phyloP scores from a whole-genome alignment of 2,113 vertebrate species.

The Leucopsar rothschildi region DNA sequence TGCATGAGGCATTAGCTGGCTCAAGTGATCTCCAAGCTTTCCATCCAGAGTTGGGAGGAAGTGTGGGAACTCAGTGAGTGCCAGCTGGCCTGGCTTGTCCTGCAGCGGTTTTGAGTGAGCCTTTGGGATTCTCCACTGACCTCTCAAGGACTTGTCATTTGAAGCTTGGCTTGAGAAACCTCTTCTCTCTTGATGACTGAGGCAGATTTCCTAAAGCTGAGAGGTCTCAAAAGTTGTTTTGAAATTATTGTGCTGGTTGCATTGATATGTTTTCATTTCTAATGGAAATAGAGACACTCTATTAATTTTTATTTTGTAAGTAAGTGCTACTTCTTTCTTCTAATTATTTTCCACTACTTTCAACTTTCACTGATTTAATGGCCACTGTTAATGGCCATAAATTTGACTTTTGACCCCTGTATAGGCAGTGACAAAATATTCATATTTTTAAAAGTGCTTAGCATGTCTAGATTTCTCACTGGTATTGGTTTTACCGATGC shows the following conservation, averaged over 20 bases:
- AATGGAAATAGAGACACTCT: not conserved
- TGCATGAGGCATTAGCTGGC: not conserved
- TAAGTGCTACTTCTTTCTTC: not conserved
- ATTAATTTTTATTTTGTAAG: not conserved
- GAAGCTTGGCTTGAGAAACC: not conserved
- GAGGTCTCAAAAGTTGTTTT: not conserved
- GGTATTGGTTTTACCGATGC: not conserved
- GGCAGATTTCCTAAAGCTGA: not conserved
- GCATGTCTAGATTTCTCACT: not conserved
- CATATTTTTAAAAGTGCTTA: not conserved
- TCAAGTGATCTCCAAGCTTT: not conserved
- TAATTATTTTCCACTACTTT: not conserved
- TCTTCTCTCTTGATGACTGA: not conserved
- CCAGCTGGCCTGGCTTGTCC: not conserved
- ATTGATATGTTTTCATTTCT: not conserved
- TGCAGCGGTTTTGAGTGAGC: rapidly evolving
- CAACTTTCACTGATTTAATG: not conserved
- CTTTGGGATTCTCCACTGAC: not conserved
- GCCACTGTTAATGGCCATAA: not conserved
- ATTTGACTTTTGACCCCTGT: not conserved
- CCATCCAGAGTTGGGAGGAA: not conserved
- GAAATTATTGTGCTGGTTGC: not conserved
- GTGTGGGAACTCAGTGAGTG: not conserved
- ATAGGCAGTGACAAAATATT: not conserved
- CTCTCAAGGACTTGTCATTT: not conserved